Evolutionary conservation across 2,888 invertebrate genomes (phyloP).

Genomic region (Rhopalosiphum nymphaeae): DNA sequence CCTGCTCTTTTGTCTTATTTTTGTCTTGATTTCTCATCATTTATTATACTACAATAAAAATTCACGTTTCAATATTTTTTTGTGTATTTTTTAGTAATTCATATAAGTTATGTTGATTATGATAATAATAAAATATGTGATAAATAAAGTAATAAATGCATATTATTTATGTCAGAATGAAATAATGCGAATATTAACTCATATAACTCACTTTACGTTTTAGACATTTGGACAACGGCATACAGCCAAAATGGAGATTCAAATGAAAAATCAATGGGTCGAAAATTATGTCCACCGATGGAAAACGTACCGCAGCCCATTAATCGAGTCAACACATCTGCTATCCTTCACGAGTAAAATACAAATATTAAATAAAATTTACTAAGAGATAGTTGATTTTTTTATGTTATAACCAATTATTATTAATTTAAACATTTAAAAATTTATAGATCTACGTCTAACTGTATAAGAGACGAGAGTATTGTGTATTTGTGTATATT

Average conservation of each 20-base stretch:
- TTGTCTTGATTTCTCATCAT: not conserved
- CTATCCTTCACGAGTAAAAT: slow-evolving; percentile 66
- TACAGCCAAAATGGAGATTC: slow-evolving; percentile 65
- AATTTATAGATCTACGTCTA: not conserved
- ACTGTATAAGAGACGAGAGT: not conserved
- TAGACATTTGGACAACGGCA: slow-evolving; percentile 15
- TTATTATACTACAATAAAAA: not conserved
- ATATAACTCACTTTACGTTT: not conserved
- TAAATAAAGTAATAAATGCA: not conserved
- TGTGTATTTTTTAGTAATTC: not conserved
- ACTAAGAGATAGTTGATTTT: not conserved
- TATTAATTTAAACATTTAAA: not conserved
- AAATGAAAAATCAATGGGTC: slow-evolving; percentile 59
- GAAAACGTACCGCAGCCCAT: slow-evolving; percentile 67
- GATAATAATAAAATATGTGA: not conserved
- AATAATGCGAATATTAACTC: not conserved
- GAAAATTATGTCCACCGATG: slow-evolving; percentile 68
- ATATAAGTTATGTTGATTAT: not conserved
- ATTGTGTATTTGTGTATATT: not conserved
- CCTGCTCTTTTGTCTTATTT: not conserved
- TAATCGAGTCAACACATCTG: slow-evolving; percentile 69
- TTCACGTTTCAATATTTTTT: not conserved
- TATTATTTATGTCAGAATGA: not conserved
- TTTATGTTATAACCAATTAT: not conserved
- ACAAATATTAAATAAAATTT: not conserved